Base-by-base conservation (phyloP, 2,888 invertebrate genomes). In the Pyrochroa serraticornis region DNA sequence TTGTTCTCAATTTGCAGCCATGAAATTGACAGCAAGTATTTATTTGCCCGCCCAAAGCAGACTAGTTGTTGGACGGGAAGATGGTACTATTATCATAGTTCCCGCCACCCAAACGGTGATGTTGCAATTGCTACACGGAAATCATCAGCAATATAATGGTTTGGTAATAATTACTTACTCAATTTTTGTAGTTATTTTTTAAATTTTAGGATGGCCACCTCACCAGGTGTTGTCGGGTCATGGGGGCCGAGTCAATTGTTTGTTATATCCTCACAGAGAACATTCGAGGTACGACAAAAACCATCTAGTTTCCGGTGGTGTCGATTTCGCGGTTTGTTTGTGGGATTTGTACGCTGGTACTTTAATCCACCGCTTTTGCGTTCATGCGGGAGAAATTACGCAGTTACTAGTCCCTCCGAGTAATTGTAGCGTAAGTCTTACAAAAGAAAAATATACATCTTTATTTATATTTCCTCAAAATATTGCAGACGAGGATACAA, bases 341-440 rank as follows among this genome's bases (percentile, higher is more conserved):
- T 98, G 97, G 97, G 97, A 98, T 75, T 82, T 98, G 65, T 93
- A 92, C 74, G 90, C 91, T 32, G 96, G 97, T 1, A 87, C 88
- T 1, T 80, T 97, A 35, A 81, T 99, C 50, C 95, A 98, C 76
- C 86, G 96, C 3, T 99, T 98, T 82, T 96, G 96, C 73, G 97
- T 97, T 0, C 98, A 99, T 78, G 98, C 97, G 0, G 99, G 98
- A 0, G 97, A 97, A 81, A 93, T 99, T 8, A 91, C 93, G 0
- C 95, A 97, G 77, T 83, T 99, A 1, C 82, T 97, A 48, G 95
- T 98, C 3, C 97, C 98, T 9, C 98, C 98, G 0, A 90, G 92
- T 63, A 93, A 91, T 64, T 92, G 92, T 73, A 93, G 90, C 76
- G 90, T 91, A 78, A 84, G 88, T 83, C 52, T 30, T n/a, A n/a